phyloP scores from a whole-genome alignment of 2,113 vertebrate genomes.

The Pluvianellus socialis region DNA sequence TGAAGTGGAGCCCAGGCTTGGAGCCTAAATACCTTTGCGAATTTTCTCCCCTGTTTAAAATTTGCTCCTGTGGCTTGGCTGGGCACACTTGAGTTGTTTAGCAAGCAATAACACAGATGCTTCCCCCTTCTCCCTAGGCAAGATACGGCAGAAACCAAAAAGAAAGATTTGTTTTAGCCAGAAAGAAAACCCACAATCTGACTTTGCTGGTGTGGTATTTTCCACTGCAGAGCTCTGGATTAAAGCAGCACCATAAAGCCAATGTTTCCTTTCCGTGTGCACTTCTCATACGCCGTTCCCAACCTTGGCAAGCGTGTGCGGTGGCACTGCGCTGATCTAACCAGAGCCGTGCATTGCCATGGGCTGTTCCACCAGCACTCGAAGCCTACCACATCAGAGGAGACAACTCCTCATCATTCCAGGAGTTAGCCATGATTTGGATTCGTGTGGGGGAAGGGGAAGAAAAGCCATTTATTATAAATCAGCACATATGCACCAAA shows the following conservation, averaged over 20 bases:
- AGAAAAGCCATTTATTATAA: neutral
- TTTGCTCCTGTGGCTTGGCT: slow-evolving; percentile 45
- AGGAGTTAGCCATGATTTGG: neutral
- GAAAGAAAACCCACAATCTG: slow-evolving; percentile 26
- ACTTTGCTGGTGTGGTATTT: slow-evolving; percentile 14
- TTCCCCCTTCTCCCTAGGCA: slow-evolving; percentile 53
- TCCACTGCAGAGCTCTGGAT: slow-evolving; percentile 7
- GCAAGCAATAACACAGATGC: slow-evolving; percentile 63
- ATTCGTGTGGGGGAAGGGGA: neutral
- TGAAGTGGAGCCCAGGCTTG: neutral
- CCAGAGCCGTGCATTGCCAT: neutral
- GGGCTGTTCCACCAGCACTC: neutral
- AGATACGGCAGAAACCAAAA: slow-evolving; percentile 14
- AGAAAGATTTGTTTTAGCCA: slow-evolving; percentile 40
- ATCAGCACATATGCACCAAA: neutral
- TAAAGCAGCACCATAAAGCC: neutral
- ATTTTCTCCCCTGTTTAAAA: slow-evolving; percentile 6
- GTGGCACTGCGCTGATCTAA: neutral
- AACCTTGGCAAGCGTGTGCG: neutral
- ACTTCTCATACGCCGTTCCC: neutral
- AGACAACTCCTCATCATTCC: neutral
- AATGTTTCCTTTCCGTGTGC: neutral
- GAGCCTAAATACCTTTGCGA: slow-evolving; percentile 32
- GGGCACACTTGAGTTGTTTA: slow-evolving; percentile 9
- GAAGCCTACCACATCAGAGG: neutral